These are phyloP conservation scores for Neoascia interrupta DNA, from an alignment of 2,888 invertebrate species.

Conservation along the genomic window DNA sequence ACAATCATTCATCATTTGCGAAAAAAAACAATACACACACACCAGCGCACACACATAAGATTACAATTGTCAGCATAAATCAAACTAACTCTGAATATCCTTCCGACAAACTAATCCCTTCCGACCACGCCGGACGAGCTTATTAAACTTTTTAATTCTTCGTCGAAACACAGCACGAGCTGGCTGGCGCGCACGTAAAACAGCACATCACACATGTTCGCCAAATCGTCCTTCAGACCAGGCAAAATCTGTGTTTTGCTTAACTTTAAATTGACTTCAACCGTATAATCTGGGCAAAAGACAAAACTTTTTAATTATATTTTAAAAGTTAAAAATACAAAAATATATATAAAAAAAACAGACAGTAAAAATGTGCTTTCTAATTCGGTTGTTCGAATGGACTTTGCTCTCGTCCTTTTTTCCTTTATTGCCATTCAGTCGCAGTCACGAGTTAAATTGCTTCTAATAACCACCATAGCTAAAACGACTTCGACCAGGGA, in stretches of 20 bases:
- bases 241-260: not conserved
- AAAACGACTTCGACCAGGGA: not conserved
- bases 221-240: slow-evolving; percentile 1
- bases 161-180: not conserved
- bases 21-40: slow-evolving; percentile 11
- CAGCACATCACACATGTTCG: slow-evolving; percentile 1
- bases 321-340: slow-evolving; percentile 36
- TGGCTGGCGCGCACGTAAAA: not conserved
- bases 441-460: slow-evolving; percentile 50
- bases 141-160: slow-evolving; percentile 48
- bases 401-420: not conserved
- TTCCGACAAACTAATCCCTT: slow-evolving; percentile 47
- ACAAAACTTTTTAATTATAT: slow-evolving; percentile 60
- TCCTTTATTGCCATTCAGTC: slow-evolving; percentile 36
- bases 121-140: slow-evolving; percentile 12
- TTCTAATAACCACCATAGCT: slow-evolving; percentile 45
- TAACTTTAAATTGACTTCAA: slow-evolving; percentile 13
- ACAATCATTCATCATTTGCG: slow-evolving; percentile 54
- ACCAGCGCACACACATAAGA: slow-evolving; percentile 36
- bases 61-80: slow-evolving; percentile 68
- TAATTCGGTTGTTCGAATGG: slow-evolving; percentile 4
- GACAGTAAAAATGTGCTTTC: slow-evolving; percentile 11
- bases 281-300: not conserved
- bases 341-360: not conserved
- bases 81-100: slow-evolving; percentile 55